Base-by-base conservation (phyloP, 2,113 vertebrate genomes). In the Psettodes erumei region DNA sequence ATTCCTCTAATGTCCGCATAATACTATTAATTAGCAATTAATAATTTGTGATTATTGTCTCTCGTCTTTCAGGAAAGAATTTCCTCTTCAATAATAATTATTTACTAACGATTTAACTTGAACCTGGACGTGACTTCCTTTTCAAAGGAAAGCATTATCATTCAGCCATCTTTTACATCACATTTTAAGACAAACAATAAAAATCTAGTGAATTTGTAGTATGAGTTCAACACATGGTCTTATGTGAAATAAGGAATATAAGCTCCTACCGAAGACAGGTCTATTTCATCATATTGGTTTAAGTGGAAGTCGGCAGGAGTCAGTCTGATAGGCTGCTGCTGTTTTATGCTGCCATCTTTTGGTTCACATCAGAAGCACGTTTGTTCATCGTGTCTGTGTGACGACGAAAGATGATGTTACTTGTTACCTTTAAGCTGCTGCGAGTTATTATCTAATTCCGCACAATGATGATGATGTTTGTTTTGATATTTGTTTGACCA, bases 281-380 rank as follows among this genome's bases (percentile, higher is more conserved):
- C 21, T 13, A 23, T 11, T 23, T 45, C 30, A 33, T 56, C 59
- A 25, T n/a, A 0, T 16, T 16, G 8, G 3, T 37, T 8, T 8
- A 8, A 10, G 19, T 43, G 11, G 4, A 25, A 1, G 13, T 10
- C 37, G 8, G 1, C 2, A 3, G 8, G 8, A 27, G 23, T 28
- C 48, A 6, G 3, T 25, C 12, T 58, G 23, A 8, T 13, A 3
- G n/a, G n/a, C 10, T 8, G 5, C 4, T 33, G 21, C 33, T 37
- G 74, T 28, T 70, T n/a, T 33, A 35, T 86, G 73, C 81, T 88
- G 78, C 92, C 90, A 83, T 64, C 92, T 86, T 33, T 16, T 54
- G 92, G 88, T 47, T 58, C 0, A 23, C 7, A 13, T 28, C 12
- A 23, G 71, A 71, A 66, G 1, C 56, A 71, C 6, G 1, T 19